These are phyloP conservation scores for Tetranychus cinnabarinus DNA, from an alignment of 1,140 invertebrate genomes.

Conservation along the genomic window DNA sequence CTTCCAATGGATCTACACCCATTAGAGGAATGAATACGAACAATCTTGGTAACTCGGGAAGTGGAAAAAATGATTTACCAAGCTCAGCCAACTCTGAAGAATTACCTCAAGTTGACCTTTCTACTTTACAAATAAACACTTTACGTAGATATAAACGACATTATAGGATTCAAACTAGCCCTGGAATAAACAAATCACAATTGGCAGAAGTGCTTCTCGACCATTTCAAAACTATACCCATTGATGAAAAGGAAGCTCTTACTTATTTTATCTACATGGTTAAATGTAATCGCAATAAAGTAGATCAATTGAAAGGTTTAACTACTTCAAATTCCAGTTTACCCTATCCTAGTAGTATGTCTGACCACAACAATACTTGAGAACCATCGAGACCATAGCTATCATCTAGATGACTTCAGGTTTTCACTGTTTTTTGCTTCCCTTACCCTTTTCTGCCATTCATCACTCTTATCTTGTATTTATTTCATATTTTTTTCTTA, in stretches of 20 bases:
- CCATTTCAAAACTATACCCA: constrained; percentile 79
- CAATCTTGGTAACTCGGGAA: too few species aligned
- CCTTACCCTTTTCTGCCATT: too few species aligned
- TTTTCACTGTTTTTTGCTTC: too few species aligned
- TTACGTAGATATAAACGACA: constrained; percentile 73
- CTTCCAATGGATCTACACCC: neutral
- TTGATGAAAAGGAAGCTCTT: constrained; percentile 76
- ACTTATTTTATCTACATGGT: constrained; percentile 93
- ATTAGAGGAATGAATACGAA: too few species aligned
- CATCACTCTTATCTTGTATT: too few species aligned
- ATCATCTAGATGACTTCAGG: too few species aligned
- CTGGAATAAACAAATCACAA: constrained; percentile 77
- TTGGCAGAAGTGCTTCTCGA: constrained; percentile 77
- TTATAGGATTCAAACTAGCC: constrained; percentile 67
- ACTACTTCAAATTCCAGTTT: neutral
- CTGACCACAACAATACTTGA: too few species aligned
- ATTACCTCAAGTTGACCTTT: constrained; percentile 43
- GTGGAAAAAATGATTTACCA: too few species aligned
- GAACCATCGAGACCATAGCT: too few species aligned
- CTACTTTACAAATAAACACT: constrained; percentile 75
- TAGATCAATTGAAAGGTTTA: constrained; percentile 37
- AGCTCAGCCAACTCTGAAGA: neutral
- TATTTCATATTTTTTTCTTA: too few species aligned
- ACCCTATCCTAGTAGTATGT: neutral
- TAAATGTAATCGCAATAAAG: constrained; percentile 74